Conservation (phyloP, 2,888 invertebrate species). For the Marronus borbonicus region DNA sequence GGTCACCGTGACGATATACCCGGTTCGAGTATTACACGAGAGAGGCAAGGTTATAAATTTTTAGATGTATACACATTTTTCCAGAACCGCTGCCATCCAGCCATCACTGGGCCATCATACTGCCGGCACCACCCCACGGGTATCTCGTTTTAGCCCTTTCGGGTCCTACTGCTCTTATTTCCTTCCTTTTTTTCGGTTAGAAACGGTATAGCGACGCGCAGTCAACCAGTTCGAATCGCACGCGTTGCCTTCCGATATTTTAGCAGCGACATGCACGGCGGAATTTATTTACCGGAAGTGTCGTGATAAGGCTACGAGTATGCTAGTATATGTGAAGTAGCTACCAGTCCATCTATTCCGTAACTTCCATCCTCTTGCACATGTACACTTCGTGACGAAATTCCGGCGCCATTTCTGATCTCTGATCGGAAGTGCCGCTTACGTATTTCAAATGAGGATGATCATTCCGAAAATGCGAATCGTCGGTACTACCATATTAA, state of each 20-base stretch:
- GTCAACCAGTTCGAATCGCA: conserved; percentile 27
- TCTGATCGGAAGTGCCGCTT: too few relatives aligned
- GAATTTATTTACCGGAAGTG: conserved; percentile 47
- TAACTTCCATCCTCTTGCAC: not conserved
- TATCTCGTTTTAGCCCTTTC: not conserved
- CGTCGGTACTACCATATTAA: too few relatives aligned
- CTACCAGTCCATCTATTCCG: conserved; percentile 30
- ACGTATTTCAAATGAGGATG: too few relatives aligned
- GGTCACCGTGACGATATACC: conserved; percentile 22
- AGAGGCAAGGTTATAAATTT: conserved; percentile 40
- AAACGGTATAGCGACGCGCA: conserved; percentile 1
- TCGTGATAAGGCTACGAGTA: conserved; percentile 41
- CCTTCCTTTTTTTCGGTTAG: not conserved
- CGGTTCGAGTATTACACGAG: conserved; percentile 29
- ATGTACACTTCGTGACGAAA: not conserved
- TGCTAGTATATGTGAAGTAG: conserved; percentile 22
- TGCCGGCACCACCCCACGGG: too few relatives aligned
- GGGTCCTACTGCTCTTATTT: not conserved
- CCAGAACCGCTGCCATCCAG: not conserved
- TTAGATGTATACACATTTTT: conserved; percentile 45
- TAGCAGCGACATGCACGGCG: conserved; percentile 30
- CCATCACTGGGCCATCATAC: too few relatives aligned
- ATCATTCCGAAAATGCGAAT: too few relatives aligned
- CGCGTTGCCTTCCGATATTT: conserved; percentile 31
- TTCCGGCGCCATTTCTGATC: not conserved